Evolutionary conservation across 2,113 vertebrate genomes (phyloP).

Genomic region (Shinisaurus crocodilurus): DNA sequence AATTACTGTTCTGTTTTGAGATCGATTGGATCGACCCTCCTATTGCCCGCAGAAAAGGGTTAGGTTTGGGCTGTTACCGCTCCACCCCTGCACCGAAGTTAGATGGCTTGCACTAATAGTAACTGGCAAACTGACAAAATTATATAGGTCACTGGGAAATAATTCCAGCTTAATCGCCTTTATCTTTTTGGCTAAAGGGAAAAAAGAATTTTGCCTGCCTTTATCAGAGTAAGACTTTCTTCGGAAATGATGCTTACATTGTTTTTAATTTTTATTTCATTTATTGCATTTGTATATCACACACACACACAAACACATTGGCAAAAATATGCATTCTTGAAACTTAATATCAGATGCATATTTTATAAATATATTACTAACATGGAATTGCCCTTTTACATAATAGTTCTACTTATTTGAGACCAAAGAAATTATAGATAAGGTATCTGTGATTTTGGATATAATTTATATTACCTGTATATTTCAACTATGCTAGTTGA

Average conservation of each 20-base stretch:
- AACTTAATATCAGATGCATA: neutral
- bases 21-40: neutral
- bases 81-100: slow-evolving; percentile 50
- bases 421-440: neutral
- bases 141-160: slow-evolving; percentile 79
- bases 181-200: slow-evolving; percentile 63
- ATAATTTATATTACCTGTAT: neutral
- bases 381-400: neutral
- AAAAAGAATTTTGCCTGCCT: slow-evolving; percentile 42
- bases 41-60: slow-evolving; percentile 17
- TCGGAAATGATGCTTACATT: neutral
- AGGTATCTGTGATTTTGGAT: neutral
- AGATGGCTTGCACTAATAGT: slow-evolving; percentile 48
- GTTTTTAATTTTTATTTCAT: neutral
- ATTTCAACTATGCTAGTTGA: neutral
- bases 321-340: neutral
- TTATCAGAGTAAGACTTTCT: neutral
- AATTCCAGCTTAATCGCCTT: slow-evolving; percentile 77
- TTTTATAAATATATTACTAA: neutral
- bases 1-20: slow-evolving; percentile 7
- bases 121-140: slow-evolving; percentile 49
- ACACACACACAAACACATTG: neutral
- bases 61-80: slow-evolving; percentile 21
- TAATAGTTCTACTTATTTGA: neutral
- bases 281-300: neutral